Percentiles rank a stretch among this genome's conserved stretches.
These are phyloP conservation scores for Pollenia labialis DNA, from an alignment of 2,888 invertebrate species.

Conservation along the genomic window DNA sequence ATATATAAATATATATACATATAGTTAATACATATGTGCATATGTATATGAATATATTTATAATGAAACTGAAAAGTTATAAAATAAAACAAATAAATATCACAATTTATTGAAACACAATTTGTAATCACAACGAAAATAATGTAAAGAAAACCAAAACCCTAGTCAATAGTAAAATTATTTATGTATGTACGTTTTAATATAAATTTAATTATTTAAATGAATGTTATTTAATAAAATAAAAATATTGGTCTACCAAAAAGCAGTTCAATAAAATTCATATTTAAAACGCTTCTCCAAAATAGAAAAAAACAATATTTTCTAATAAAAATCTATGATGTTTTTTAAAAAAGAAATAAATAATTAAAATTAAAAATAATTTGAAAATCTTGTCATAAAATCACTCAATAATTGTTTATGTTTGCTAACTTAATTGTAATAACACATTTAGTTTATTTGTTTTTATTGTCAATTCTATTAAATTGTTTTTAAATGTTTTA, in stretches of 20 bases:
- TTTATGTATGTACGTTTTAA: slow-evolving; percentile 76
- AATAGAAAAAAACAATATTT: slow-evolving; percentile 13
- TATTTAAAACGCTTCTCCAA: not conserved
- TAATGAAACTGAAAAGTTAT: slow-evolving; percentile 12
- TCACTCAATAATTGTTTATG: slow-evolving; percentile 47
- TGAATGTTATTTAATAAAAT: slow-evolving; percentile 38
- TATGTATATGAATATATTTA: no score
- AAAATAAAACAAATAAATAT: not conserved
- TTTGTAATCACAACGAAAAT: slow-evolving; percentile 51
- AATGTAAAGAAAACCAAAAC: slow-evolving; percentile 74
- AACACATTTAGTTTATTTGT: slow-evolving; percentile 60
- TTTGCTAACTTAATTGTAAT: slow-evolving; percentile 50
- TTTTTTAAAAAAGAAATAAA: not conserved
- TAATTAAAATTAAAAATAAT: not conserved
- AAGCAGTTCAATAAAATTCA: slow-evolving; percentile 33
- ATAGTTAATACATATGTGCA: no score
- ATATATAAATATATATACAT: slow-evolving; percentile 39
- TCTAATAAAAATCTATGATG: slow-evolving; percentile 26
- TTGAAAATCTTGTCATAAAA: slow-evolving; percentile 58
- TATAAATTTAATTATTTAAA: slow-evolving; percentile 58
- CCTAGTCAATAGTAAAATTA: slow-evolving; percentile 83
- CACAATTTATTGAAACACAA: slow-evolving; percentile 46
- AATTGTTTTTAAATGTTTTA: slow-evolving; percentile 68
- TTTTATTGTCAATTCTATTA: slow-evolving; percentile 64
- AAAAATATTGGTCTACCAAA: slow-evolving; percentile 60